Percentiles rank a stretch among this genome's conserved stretches.
These are phyloP conservation scores for Nasua narica DNA, from an alignment of 2,797 vertebrate genomes.

Conservation along the genomic window DNA sequence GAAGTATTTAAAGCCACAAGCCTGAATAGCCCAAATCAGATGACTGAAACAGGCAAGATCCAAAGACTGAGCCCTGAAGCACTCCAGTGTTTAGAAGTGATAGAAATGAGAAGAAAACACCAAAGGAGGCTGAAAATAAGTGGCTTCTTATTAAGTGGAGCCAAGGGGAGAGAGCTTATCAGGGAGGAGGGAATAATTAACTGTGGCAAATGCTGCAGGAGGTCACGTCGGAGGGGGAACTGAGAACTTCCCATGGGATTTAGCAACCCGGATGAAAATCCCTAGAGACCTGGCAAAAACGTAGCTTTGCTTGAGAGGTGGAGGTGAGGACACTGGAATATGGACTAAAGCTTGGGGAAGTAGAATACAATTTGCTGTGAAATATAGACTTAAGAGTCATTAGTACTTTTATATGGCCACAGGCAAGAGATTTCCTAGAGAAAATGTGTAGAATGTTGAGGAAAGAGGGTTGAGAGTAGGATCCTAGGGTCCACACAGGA, in stretches of 20 bases:
- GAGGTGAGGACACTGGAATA: background rate
- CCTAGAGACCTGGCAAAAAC: background rate
- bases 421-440: background rate
- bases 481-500: background rate
- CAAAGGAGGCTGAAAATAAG: background rate
- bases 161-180: background rate
- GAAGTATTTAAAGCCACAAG: background rate
- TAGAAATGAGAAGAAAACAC: background rate
- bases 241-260: background rate
- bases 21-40: background rate
- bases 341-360: background rate
- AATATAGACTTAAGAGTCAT: background rate
- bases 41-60: background rate
- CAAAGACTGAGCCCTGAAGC: background rate
- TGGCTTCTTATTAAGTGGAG: background rate
- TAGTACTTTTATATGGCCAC: background rate
- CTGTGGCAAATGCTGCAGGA: background rate
- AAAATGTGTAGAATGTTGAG: background rate
- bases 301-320: background rate
- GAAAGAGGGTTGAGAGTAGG: background rate
- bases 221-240: background rate
- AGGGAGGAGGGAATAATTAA: background rate
- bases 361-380: background rate
- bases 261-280: background rate
- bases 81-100: background rate